Base-by-base conservation (phyloP, 2,113 vertebrate genomes). In the Spilogale gracilis region DNA sequence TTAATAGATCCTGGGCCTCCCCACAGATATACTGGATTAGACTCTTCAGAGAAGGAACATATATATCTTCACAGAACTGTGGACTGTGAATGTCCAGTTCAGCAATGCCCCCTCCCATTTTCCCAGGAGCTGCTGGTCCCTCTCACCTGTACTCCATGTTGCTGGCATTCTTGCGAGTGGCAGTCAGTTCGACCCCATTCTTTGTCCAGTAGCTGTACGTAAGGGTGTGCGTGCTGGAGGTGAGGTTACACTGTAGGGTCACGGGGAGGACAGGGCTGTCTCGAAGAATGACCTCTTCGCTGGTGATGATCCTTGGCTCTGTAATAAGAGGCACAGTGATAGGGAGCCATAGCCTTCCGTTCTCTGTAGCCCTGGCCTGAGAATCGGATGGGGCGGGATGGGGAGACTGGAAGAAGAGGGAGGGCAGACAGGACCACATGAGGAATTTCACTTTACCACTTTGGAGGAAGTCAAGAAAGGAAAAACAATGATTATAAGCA, bases 261-360 rank as follows among this genome's bases (percentile, higher is more conserved):
- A 99, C 96, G 0, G 99, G 97, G 10, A 95, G 85, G 10, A 63
- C 84, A 23, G 97, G 61, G 63, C 3, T 21, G 20, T 97, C 82
- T 32, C 98, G 98, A 96, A 99, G 98, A 98, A 98, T 98, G 98
- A 99, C 98, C 91, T 99, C 99, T 98, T 99, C 99, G 9, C 99
- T 99, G 98, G 99, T 98, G 88, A 99, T 99, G 98, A 99, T 99
- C 98, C 99, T 99, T 96, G 99, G 99, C 99, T 99, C 99, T 99
- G 99, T 97, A 99, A 99, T 91, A 87, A 98, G 98, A 98, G 89
- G 71, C 56, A 97, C 73, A 91, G 90, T 97, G 97, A 98, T 74
- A 98, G 95, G 52, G 86, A 98, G 96, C 94, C 95, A 96, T 69
- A 87, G 85, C 73, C 32, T 98, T 96, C 73, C 67, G 30, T 48